These are phyloP conservation scores for Caenorhabditis doughertyi DNA, from an alignment of 2,888 invertebrate species.

Conservation along the genomic window DNA sequence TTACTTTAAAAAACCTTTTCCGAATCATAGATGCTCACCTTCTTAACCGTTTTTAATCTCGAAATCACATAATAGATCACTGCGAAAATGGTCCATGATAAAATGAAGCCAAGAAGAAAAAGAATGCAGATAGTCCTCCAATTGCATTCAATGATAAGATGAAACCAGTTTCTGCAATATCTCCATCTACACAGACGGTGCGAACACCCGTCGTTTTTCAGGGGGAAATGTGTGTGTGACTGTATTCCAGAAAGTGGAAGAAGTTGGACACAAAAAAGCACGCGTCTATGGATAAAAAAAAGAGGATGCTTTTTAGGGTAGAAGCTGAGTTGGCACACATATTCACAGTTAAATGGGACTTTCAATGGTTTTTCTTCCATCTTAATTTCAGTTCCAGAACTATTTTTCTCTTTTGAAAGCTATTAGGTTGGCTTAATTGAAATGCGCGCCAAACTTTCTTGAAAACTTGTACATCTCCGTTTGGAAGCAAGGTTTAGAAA, in stretches of 20 bases:
- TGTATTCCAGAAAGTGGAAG: background rate
- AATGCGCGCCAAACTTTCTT: too few relatives aligned
- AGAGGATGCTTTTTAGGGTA: background rate
- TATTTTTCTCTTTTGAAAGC: too few relatives aligned
- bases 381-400: too few relatives aligned
- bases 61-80: conserved; percentile 76
- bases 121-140: conserved; percentile 77
- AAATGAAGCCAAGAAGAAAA: conserved; percentile 76
- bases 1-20: background rate
- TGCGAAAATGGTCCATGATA: conserved; percentile 78
- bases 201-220: conserved; percentile 55
- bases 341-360: too few relatives aligned
- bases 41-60: conserved; percentile 52
- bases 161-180: conserved; percentile 82
- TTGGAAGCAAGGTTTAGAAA: too few relatives aligned
- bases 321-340: too few relatives aligned
- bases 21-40: conserved; percentile 11
- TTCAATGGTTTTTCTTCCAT: too few relatives aligned
- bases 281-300: too few relatives aligned
- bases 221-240: conserved; percentile 17
- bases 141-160: conserved; percentile 79
- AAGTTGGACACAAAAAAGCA: conserved; percentile 16
- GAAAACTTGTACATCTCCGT: too few relatives aligned
- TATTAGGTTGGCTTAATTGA: too few relatives aligned
- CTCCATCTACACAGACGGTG: conserved; percentile 67